Evolutionary conservation across 1,140 invertebrate genomes (phyloP).

Genomic region (Tribolium castaneum): DNA sequence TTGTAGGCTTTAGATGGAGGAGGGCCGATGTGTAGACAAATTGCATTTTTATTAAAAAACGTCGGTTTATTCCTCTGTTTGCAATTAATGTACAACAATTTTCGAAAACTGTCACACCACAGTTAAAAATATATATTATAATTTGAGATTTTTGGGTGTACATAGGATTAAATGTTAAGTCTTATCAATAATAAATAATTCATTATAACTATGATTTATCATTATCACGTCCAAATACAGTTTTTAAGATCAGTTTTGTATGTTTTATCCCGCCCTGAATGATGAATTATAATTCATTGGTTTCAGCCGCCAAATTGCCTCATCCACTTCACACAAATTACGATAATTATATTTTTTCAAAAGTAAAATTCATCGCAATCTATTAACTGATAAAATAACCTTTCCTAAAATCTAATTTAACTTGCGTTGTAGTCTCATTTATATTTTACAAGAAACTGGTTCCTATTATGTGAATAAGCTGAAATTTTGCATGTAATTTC

Average conservation of each 20-base stretch:
- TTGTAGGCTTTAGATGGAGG: slow-evolving; percentile 2
- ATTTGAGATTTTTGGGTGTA: slow-evolving; percentile 7
- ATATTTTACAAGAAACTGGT: too few species aligned
- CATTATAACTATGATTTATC: slow-evolving; percentile 1
- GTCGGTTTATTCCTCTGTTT: background rate
- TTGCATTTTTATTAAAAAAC: background rate
- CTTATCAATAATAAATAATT: background rate
- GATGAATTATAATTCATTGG: too few species aligned
- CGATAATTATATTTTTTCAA: too few species aligned
- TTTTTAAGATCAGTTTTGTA: slow-evolving; percentile 1
- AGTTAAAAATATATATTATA: background rate
- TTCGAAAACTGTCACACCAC: background rate
- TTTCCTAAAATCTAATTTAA: too few species aligned
- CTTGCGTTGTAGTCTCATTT: too few species aligned
- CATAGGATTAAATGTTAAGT: slow-evolving; percentile 19
- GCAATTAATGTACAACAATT: background rate
- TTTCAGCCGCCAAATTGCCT: too few species aligned
- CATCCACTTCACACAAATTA: too few species aligned
- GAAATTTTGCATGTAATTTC: too few species aligned
- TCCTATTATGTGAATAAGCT: too few species aligned
- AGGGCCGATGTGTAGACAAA: slow-evolving; percentile 3
- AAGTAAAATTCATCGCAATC: too few species aligned
- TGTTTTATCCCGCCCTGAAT: background rate
- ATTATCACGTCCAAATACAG: slow-evolving; percentile 15
- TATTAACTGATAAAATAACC: too few species aligned